These are phyloP conservation scores for Spilogale gracilis DNA, from an alignment of 2,113 vertebrate genomes.

Conservation along the genomic window DNA sequence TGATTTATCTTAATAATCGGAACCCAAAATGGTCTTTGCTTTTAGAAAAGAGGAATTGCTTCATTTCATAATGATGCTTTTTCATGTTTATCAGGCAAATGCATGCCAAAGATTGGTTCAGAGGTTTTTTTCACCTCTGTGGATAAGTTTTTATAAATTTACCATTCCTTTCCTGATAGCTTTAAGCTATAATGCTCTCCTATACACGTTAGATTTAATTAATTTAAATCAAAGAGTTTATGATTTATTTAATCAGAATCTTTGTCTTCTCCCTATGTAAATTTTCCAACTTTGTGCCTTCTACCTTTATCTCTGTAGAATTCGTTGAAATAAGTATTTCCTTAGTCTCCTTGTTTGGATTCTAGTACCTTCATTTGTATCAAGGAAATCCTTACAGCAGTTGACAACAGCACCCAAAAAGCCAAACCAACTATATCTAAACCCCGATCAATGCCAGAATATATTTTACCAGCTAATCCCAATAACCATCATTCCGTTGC, in stretches of 20 bases:
- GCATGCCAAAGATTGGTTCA: not conserved
- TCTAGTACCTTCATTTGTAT: not conserved
- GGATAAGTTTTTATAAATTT: slow-evolving; percentile 7
- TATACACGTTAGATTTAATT: not conserved
- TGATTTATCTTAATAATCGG: not conserved
- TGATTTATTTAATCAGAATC: not conserved
- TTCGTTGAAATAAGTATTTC: not conserved
- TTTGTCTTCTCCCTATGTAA: not conserved
- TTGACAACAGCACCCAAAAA: slow-evolving; percentile 18
- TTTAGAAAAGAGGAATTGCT: not conserved
- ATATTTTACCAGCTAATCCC: not conserved
- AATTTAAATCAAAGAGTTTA: slow-evolving; percentile 28
- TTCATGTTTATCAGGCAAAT: not conserved
- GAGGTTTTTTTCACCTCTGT: slow-evolving; percentile 3
- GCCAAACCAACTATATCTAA: not conserved
- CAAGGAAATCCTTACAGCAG: not conserved
- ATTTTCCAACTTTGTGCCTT: not conserved
- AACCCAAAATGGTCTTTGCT: not conserved
- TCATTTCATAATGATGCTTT: not conserved
- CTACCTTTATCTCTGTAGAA: not conserved
- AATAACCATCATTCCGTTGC: not conserved
- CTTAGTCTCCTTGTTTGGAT: slow-evolving; percentile 27
- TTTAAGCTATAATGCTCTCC: not conserved
- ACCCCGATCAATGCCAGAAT: not conserved
- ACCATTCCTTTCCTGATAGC: not conserved